Evolutionary conservation across 2,113 vertebrate genomes (phyloP).

Genomic region (Ciconia maguari): DNA sequence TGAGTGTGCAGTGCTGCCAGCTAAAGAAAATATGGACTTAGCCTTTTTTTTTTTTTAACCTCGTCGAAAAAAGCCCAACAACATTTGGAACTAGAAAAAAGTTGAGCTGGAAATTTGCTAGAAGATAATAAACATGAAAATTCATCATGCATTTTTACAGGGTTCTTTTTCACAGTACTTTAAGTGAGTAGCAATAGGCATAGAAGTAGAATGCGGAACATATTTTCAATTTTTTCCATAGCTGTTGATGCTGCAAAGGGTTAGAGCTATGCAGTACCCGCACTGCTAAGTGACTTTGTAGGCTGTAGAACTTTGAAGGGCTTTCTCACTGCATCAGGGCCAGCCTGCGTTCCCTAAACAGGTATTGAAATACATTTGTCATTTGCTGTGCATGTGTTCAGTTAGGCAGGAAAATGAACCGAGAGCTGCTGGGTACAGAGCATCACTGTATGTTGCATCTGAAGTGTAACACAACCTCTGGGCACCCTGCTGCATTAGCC

Average conservation of each 20-base stretch:
- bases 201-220: neutral
- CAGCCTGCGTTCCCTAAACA: neutral
- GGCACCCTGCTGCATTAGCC: neutral
- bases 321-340: neutral
- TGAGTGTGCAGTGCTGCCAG: neutral
- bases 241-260: neutral
- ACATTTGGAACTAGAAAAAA: neutral
- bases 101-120: neutral
- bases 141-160: neutral
- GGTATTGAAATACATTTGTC: neutral
- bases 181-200: neutral
- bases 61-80: neutral
- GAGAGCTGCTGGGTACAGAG: neutral
- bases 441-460: neutral
- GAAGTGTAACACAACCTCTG: neutral
- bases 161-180: neutral
- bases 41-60: accelerated
- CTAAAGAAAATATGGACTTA: neutral
- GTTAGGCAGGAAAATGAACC: neutral
- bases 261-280: neutral
- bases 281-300: neutral
- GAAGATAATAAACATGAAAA: neutral
- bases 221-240: neutral
- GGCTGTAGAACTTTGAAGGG: neutral
- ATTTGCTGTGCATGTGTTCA: neutral